Percentiles rank a stretch among this genome's conserved stretches.
Evolutionary conservation across 2,113 vertebrate species (phyloP).

Genomic region (Aphelocoma coerulescens): DNA sequence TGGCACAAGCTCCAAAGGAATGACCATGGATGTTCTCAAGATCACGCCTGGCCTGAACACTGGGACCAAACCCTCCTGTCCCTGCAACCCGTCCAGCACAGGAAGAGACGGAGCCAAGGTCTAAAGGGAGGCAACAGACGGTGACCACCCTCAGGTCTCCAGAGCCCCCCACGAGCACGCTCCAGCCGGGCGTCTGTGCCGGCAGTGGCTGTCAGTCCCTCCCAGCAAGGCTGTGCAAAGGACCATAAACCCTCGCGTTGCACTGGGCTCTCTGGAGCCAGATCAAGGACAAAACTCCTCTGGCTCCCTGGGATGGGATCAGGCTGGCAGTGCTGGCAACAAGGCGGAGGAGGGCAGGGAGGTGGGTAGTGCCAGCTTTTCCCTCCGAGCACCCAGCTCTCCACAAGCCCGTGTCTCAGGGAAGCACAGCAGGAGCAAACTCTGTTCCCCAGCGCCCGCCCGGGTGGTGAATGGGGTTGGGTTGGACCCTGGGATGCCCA

Average conservation of each 20-base stretch:
- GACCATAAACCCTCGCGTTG: fast-evolving
- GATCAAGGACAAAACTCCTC: not conserved
- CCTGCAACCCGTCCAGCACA: fast-evolving
- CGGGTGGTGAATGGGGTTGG: fast-evolving
- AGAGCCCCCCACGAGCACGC: fast-evolving
- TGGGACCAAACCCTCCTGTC: not conserved
- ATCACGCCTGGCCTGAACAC: not conserved
- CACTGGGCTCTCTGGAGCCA: not conserved
- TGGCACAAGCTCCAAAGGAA: not conserved
- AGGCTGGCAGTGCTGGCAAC: not conserved
- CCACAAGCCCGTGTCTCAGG: not conserved
- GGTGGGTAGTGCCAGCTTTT: not conserved
- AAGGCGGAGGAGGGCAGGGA: not conserved
- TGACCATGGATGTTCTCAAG: fast-evolving
- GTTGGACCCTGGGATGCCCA: not conserved
- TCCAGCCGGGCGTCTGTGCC: fast-evolving
- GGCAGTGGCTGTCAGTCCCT: not conserved
- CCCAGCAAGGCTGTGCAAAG: fast-evolving
- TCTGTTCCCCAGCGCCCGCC: fast-evolving
- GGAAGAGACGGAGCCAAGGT: not conserved
- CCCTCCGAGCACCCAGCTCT: fast-evolving
- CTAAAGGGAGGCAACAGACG: not conserved
- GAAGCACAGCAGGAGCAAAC: not conserved
- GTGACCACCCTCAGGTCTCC: fast-evolving
- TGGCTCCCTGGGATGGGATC: fast-evolving